Evolutionary conservation across 23 tunicate genomes (phyloP).

Genomic region (Styela plicata): DNA sequence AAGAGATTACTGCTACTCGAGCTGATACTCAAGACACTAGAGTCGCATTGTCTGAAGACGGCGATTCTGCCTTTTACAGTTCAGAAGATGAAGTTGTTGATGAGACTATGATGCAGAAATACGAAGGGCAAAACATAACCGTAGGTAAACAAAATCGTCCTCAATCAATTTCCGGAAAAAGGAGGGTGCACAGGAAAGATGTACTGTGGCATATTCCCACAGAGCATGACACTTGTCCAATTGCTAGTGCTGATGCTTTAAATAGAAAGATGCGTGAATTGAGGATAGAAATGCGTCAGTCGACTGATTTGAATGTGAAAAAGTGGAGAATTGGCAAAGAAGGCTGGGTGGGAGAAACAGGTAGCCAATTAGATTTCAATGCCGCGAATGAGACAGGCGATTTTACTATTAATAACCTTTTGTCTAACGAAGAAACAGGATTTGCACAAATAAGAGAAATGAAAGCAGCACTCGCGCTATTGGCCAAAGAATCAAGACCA

Average conservation of each 20-base stretch:
- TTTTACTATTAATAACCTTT: neutral
- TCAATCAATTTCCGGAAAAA: neutral
- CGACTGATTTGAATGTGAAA: constrained; percentile 12
- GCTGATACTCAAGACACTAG: constrained; percentile 2
- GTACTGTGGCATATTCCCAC: constrained; percentile 13
- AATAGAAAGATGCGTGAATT: constrained; percentile 24
- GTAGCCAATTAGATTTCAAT: neutral
- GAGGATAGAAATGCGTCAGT: constrained; percentile 13
- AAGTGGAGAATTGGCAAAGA: constrained; percentile 3
- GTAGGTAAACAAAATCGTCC: constrained; percentile 5
- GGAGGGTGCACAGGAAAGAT: constrained; percentile 4
- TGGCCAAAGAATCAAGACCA: constrained; percentile 11
- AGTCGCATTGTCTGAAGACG: neutral
- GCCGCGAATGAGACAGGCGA: neutral
- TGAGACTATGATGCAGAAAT: neutral
- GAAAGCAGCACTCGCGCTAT: neutral
- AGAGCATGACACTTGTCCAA: neutral
- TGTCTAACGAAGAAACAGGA: neutral
- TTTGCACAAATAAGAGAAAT: neutral
- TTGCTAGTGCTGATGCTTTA: neutral
- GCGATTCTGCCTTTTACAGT: constrained; percentile 1
- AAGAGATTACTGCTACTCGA: neutral
- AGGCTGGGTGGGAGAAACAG: constrained; percentile 7
- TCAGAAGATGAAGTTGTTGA: constrained; percentile 19
- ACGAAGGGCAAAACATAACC: neutral